Evolutionary conservation across 2,888 invertebrate species (phyloP).

Genomic region (Cloeon dipterum): DNA sequence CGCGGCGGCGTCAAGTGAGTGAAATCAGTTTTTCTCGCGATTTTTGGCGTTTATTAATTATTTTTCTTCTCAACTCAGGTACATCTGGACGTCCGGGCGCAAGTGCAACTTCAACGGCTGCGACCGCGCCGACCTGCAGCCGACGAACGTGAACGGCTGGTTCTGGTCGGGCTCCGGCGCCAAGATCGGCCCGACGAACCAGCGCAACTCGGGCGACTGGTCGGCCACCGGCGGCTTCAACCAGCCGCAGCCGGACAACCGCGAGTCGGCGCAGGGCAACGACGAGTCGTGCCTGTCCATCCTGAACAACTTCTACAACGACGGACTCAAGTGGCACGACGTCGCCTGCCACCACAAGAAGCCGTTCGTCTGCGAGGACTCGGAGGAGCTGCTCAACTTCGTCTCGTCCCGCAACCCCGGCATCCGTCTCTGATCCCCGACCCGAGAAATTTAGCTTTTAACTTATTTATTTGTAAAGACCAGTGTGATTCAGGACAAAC

Average conservation of each 20-base stretch:
- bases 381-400: slow-evolving; percentile 71
- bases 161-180: slow-evolving; percentile 88
- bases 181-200: slow-evolving; percentile 71
- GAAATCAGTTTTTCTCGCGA: too few species aligned
- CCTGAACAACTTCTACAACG: slow-evolving; percentile 78
- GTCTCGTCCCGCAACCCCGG: slow-evolving; percentile 74
- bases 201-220: slow-evolving; percentile 79
- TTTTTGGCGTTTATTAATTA: too few species aligned
- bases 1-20: slow-evolving; percentile 35
- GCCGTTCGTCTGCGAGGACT: slow-evolving; percentile 78
- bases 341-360: slow-evolving; percentile 70
- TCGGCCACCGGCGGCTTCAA: slow-evolving; percentile 71
- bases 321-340: slow-evolving; percentile 70
- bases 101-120: slow-evolving; percentile 85
- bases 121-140: slow-evolving; percentile 57
- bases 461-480: too few species aligned
- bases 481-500: too few species aligned
- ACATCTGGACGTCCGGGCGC: slow-evolving; percentile 80
- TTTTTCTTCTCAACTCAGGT: too few species aligned
- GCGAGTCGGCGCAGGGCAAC: slow-evolving; percentile 77
- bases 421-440: slow-evolving; percentile 59
- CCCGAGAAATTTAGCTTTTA: too few species aligned
- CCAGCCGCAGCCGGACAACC: slow-evolving; percentile 71
- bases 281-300: slow-evolving; percentile 78
- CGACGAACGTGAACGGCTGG: slow-evolving; percentile 73